These are phyloP conservation scores for Rhabdophis nuchalis DNA, from an alignment of 2,797 vertebrate species.

Conservation along the genomic window DNA sequence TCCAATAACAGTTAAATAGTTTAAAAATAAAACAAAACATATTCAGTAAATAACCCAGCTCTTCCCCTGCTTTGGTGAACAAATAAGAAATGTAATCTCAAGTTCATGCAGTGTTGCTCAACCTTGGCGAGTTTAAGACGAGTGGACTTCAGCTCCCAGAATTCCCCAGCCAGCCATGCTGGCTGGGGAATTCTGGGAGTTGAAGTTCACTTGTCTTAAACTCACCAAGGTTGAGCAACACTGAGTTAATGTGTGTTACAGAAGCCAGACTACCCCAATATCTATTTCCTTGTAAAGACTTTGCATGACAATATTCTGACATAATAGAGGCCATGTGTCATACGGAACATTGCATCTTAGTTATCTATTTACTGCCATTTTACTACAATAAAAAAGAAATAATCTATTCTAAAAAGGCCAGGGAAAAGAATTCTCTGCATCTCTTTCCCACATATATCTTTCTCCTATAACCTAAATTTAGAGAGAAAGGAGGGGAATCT, in stretches of 20 bases:
- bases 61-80: background rate
- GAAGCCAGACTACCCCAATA: background rate
- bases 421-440: background rate
- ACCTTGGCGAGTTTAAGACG: no score
- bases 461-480: background rate
- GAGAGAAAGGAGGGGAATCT: background rate
- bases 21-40: background rate
- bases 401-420: background rate
- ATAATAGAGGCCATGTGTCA: background rate
- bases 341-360: background rate
- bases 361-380: background rate
- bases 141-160: no score
- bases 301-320: background rate
- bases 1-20: background rate
- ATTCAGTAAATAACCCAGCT: background rate
- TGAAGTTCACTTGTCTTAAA: no score
- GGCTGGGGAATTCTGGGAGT: no score
- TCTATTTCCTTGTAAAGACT: background rate
- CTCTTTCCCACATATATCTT: background rate
- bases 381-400: background rate
- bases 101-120: no score
- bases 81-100: background rate
- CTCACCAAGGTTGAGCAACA: no score
- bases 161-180: no score
- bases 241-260: background rate